These are phyloP conservation scores for Crotalus horridus DNA, from an alignment of 2,113 vertebrate genomes.

Conservation along the genomic window DNA sequence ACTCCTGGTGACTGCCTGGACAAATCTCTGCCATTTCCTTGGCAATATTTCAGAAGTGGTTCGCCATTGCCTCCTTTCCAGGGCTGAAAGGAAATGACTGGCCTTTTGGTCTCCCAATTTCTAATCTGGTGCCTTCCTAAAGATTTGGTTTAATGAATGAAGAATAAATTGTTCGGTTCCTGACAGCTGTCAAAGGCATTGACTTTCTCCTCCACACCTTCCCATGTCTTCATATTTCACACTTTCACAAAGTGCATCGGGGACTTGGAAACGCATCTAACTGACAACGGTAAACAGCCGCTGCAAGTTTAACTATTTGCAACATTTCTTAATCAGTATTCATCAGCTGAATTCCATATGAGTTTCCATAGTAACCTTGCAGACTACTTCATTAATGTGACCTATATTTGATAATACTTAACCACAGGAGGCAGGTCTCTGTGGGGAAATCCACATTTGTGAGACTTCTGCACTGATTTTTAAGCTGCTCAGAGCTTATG, in stretches of 20 bases:
- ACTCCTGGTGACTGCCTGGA: neutral
- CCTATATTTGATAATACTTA: constrained; percentile 10
- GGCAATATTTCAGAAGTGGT: neutral
- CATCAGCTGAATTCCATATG: constrained; percentile 11
- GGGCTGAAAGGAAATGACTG: neutral
- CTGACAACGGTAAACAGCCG: neutral
- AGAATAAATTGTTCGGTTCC: neutral
- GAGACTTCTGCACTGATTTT: neutral
- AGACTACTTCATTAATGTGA: neutral
- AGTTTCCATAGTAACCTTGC: constrained; percentile 25
- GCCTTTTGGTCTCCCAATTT: neutral
- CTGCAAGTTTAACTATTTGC: neutral
- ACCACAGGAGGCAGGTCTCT: neutral
- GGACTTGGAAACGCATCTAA: constrained; percentile 23
- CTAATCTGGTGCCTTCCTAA: neutral
- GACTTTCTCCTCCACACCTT: constrained; percentile 9
- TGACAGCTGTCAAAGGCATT: neutral
- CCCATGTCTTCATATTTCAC: constrained; percentile 2
- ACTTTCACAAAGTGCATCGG: neutral
- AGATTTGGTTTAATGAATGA: neutral
- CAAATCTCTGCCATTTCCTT: neutral
- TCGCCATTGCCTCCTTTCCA: neutral
- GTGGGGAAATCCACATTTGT: neutral
- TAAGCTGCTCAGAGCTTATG: neutral
- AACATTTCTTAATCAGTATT: constrained; percentile 22